Evolutionary conservation across 64 coral and sea anemone genomes (phyloP).

Genomic region (Montipora foliosa): DNA sequence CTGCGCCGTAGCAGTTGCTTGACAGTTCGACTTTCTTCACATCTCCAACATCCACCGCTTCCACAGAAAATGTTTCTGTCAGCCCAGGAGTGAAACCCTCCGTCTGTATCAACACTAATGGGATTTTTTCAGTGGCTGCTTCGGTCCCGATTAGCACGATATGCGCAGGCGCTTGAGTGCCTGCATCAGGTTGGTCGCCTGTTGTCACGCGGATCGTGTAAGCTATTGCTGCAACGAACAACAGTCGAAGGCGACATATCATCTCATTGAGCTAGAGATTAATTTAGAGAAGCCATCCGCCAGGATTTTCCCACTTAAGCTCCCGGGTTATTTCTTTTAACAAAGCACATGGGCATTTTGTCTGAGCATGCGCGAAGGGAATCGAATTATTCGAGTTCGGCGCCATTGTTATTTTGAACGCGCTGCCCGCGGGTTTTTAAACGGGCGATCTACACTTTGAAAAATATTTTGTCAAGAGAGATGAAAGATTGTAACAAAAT

Average conservation of each 20-base stretch:
- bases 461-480: no score
- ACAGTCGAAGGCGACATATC: not conserved
- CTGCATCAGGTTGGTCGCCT: conserved; percentile 87
- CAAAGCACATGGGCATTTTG: no score
- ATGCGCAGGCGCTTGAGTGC: conserved; percentile 86
- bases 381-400: no score
- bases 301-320: no score
- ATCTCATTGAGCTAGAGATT: no score
- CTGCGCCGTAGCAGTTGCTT: conserved; percentile 77
- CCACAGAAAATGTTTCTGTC: conserved; percentile 92
- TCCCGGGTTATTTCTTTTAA: no score
- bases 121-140: conserved; percentile 89
- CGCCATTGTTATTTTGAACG: no score
- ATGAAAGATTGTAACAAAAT: no score
- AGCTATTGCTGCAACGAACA: conserved; percentile 64
- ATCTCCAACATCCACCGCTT: conserved; percentile 91
- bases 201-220: conserved; percentile 96
- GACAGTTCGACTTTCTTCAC: conserved; percentile 70
- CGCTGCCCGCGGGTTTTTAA: no score
- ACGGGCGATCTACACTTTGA: no score
- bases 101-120: conserved; percentile 80
- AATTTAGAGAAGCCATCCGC: no score
- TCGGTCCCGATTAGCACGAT: conserved; percentile 91
- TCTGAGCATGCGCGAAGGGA: no score
- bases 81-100: conserved; percentile 82